Base-by-base conservation (phyloP, 2,113 vertebrate genomes). In the Mormyrus iriodes region DNA sequence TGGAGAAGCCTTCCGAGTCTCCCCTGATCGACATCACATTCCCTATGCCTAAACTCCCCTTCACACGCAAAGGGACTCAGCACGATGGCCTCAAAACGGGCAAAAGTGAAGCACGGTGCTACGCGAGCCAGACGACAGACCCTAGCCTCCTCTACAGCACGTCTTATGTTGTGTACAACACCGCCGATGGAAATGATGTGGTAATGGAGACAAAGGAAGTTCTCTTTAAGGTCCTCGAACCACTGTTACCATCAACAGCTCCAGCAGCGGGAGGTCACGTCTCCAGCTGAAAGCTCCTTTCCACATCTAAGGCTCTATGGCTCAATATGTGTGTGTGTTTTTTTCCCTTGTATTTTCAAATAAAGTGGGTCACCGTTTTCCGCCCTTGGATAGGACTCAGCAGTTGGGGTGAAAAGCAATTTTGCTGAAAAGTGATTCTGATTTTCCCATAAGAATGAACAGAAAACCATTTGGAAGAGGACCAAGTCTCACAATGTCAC, bases 381-480 rank as follows among this genome's bases (percentile, higher is more conserved):
- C 73, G 19, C 73, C 73, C 73, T 79, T 79, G 73, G 73, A 79
- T 42, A 42, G 73, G 73, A 42, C 73, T 35, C 73, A 79, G 73
- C 73, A 79, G 73, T 79, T 79, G 73, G 73, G 73, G 73, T 35
- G 15, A 79, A 79, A 79, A 79, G 35, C 73, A 79, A 79, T 79
- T 79, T 79, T 79, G 73, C 73, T 42, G 73, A 79, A 79, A 79
- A 79, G 73, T 42, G 73, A 79, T 79, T 79, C 73, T 42, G 19
- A 79, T 79, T 79, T 42, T 79, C 73, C 73, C 73, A 79, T 79
- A 79, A 79, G 73, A 79, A 79, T 79, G 73, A 79, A 42, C 73
- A 79, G 73, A 79, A 79, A 79, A 42, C 35, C 73, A 79, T 35
- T 79, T 79, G 73, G 73, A 79, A 15, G 15, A 42, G 39, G 15